These are phyloP conservation scores for Pachyuromys duprasi DNA, from an alignment of 2,797 vertebrate genomes.

Conservation along the genomic window DNA sequence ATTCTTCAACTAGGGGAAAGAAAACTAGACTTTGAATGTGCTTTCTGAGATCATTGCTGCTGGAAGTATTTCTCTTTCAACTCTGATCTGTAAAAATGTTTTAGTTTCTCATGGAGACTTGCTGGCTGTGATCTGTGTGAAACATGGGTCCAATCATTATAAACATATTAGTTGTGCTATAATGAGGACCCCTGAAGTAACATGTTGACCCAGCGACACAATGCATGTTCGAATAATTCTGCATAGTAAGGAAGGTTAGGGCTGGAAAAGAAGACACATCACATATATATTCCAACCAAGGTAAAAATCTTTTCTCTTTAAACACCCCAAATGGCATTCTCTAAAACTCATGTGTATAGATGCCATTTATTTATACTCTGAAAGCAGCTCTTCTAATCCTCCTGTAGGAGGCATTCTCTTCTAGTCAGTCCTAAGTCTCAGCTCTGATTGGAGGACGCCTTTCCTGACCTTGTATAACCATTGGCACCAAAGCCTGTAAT, in stretches of 20 bases:
- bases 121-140: neutral
- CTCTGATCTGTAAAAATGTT: constrained; percentile 54
- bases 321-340: constrained; percentile 62
- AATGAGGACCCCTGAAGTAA: constrained; percentile 32
- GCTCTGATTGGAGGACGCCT: constrained; percentile 13
- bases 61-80: constrained; percentile 70
- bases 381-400: constrained; percentile 72
- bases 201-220: neutral
- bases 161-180: constrained; percentile 43
- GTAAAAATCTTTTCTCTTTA: constrained; percentile 60
- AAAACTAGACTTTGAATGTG: constrained; percentile 52
- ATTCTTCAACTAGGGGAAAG: neutral
- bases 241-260: neutral
- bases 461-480: constrained; percentile 12
- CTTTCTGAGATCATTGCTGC: constrained; percentile 36
- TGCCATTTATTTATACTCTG: constrained; percentile 60
- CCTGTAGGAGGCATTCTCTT: constrained; percentile 57
- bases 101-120: constrained; percentile 47
- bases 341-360: constrained; percentile 44
- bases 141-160: neutral
- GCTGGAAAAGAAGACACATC: neutral
- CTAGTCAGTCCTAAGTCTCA: constrained; percentile 18
- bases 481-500: constrained; percentile 25
- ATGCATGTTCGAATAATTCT: constrained; percentile 29
- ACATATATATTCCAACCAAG: constrained; percentile 57